Conservation (phyloP, 2,888 invertebrate genomes). For the Ypsolopha scabrella region DNA sequence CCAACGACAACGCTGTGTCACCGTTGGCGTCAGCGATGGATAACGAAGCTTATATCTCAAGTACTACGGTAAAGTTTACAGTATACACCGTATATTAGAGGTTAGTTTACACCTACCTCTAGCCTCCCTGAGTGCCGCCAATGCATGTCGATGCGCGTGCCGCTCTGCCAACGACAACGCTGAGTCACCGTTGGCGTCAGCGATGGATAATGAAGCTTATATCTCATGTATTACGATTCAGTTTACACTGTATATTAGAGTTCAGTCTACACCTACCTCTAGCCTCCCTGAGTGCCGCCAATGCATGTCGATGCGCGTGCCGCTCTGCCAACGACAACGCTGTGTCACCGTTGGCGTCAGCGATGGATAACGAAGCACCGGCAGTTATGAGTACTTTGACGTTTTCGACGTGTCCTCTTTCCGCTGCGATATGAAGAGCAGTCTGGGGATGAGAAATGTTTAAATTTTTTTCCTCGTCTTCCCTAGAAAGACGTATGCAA, state of each 20-base stretch:
- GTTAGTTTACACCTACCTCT: too few species aligned
- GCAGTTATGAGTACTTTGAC: constrained; percentile 74
- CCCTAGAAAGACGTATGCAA: too few species aligned
- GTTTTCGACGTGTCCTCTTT: constrained; percentile 82
- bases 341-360: constrained; percentile 75
- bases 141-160: constrained; percentile 71
- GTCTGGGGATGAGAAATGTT: constrained; percentile 59
- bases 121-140: constrained; percentile 67
- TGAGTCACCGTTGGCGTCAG: constrained; percentile 75
- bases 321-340: constrained; percentile 80
- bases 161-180: constrained; percentile 79
- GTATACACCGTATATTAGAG: too few species aligned
- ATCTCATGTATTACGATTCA: too few species aligned
- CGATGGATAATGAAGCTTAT: constrained; percentile 69
- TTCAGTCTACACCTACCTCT: constrained; percentile 44
- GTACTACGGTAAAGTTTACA: too few species aligned
- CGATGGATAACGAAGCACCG: constrained; percentile 73
- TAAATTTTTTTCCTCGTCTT: neutral
- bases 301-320: constrained; percentile 70
- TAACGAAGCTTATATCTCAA: too few species aligned
- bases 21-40: constrained; percentile 72
- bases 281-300: constrained; percentile 67
- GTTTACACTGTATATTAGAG: neutral
- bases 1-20: constrained; percentile 78
- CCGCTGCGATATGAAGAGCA: constrained; percentile 84